Percentiles rank a stretch among this genome's conserved stretches.
Conservation (phyloP, 35 echinoderm and acorn worm genomes). For the Eucidaris tribuloides region DNA sequence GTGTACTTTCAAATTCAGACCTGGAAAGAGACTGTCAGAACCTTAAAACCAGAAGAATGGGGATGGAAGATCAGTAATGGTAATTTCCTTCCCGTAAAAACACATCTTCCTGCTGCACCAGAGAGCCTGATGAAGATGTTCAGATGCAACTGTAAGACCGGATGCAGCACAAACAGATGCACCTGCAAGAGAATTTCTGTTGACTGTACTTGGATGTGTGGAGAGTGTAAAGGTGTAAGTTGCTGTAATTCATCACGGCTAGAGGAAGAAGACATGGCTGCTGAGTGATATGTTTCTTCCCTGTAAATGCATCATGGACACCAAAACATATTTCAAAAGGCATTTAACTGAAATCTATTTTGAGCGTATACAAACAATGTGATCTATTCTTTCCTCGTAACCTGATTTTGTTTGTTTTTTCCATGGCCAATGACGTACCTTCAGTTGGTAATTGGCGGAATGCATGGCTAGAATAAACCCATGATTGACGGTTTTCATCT, state of each 20-base stretch:
- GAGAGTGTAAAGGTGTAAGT: slow-evolving; percentile 20
- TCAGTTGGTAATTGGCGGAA: too few species aligned
- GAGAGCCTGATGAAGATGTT: slow-evolving; percentile 15
- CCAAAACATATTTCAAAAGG: too few species aligned
- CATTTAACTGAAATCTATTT: too few species aligned
- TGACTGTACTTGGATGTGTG: slow-evolving; percentile 44
- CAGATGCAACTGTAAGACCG: slow-evolving; percentile 53
- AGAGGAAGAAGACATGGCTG: background rate
- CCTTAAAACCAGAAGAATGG: slow-evolving; percentile 42
- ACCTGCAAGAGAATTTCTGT: slow-evolving; percentile 39
- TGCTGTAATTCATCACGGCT: slow-evolving; percentile 16
- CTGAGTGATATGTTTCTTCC: too few species aligned
- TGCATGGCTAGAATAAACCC: too few species aligned
- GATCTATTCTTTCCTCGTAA: too few species aligned
- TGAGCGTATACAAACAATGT: too few species aligned
- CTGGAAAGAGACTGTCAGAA: slow-evolving; percentile 9
- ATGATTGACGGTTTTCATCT: too few species aligned
- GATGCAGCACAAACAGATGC: slow-evolving; percentile 39
- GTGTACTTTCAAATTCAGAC: slow-evolving; percentile 52
- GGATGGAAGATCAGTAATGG: slow-evolving; percentile 8
- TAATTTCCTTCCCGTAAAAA: background rate
- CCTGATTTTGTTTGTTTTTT: too few species aligned
- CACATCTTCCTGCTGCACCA: slow-evolving; percentile 33
- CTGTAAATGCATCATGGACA: too few species aligned
- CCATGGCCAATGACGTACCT: too few species aligned